A percentile compares a stretch with the other conserved stretches of the same genome.
These are phyloP conservation scores for Poecilia gillii DNA, from an alignment of 2,797 vertebrate species.

Conservation along the genomic window DNA sequence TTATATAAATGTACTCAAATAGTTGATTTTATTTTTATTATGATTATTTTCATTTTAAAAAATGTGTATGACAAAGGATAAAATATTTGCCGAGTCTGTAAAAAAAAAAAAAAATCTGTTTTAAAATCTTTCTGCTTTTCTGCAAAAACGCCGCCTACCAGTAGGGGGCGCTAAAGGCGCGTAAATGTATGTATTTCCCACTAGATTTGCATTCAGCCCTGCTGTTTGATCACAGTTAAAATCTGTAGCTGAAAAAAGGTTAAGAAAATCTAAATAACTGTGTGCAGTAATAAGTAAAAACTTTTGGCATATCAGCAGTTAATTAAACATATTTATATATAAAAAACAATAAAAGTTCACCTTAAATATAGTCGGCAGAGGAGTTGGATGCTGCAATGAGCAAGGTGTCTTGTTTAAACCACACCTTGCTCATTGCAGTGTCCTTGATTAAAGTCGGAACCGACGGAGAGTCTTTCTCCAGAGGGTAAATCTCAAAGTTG, in stretches of 20 bases:
- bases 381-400: too few species aligned
- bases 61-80: background rate
- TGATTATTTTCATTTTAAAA: background rate
- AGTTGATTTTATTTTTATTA: background rate
- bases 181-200: background rate
- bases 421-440: too few species aligned
- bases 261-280: background rate
- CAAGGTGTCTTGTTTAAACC: too few species aligned
- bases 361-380: background rate
- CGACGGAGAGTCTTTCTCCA: constrained; percentile 92
- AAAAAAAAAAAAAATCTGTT: background rate
- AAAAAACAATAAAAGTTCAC: background rate
- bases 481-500: constrained; percentile 94
- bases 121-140: too few species aligned
- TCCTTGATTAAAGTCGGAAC: constrained; percentile 94
- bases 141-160: background rate
- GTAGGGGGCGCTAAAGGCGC: background rate
- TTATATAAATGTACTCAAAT: background rate
- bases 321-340: background rate
- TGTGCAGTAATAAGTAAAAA: too few species aligned
- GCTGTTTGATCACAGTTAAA: background rate
- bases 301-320: background rate
- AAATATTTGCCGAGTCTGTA: background rate
- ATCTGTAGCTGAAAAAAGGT: background rate
- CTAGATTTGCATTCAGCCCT: background rate